phyloP scores from a whole-genome alignment of 2,888 invertebrate genomes.

The Agrotis segetum region DNA sequence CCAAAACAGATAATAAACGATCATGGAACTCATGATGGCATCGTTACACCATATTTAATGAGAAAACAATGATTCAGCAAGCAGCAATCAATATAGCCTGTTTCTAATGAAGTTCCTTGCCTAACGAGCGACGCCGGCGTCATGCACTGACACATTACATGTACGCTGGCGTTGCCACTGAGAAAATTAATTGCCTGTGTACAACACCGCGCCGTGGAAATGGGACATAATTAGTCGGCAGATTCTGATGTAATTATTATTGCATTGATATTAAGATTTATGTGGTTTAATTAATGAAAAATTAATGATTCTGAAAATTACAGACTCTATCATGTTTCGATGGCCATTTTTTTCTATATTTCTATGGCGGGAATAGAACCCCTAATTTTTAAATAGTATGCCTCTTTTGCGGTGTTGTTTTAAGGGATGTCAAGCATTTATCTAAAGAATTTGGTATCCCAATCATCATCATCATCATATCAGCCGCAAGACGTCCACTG shows the following conservation, averaged over 20 bases:
- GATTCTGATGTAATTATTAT: constrained; percentile 14
- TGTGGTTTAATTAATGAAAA: background rate
- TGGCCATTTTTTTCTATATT: no score
- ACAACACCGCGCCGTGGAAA: constrained; percentile 13
- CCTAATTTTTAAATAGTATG: no score
- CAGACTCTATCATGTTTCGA: no score
- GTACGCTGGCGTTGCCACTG: constrained; percentile 34
- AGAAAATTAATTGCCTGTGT: constrained; percentile 51
- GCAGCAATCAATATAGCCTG: constrained; percentile 38
- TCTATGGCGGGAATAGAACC: no score
- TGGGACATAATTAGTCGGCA: constrained; percentile 23
- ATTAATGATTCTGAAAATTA: background rate
- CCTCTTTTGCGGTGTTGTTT: no score
- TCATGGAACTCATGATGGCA: constrained; percentile 13
- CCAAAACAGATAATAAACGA: background rate
- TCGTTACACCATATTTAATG: constrained; percentile 48
- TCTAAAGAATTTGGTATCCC: no score
- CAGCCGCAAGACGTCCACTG: no score
- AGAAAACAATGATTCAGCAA: constrained; percentile 58
- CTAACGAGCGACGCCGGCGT: constrained; percentile 47
- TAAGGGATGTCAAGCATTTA: no score
- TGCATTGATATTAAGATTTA: constrained; percentile 8
- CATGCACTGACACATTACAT: constrained; percentile 43
- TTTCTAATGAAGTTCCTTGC: constrained; percentile 53
- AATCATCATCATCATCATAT: no score